Evolutionary conservation across 2,113 vertebrate genomes (phyloP), one percentile per base, ranked within the genome.

Genomic region (Dissostichus mawsoni): DNA sequence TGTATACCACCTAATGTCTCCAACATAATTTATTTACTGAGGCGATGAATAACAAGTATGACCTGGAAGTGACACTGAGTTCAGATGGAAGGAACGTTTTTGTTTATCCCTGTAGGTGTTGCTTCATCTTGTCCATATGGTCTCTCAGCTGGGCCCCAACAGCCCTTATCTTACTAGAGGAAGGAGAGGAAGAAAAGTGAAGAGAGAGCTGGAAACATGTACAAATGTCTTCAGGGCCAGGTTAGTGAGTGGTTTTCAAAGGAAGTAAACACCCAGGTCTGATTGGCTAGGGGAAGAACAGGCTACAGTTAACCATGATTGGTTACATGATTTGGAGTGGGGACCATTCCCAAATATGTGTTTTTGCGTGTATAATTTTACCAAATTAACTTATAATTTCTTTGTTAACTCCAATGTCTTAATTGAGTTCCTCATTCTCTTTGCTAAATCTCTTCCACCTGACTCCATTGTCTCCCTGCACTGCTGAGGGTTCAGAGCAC

Each of bases 51-150:
- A 62, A 52, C 25, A 58, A 29, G 7, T n/a, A 2, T 45, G 23
- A 78, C 33, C 47, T 75, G 41, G 36, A 76, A 33, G 67, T 56
- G 63, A 64, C 71, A 55, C 10, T 52, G 56, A 65, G 71, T 68
- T 78, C 82, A 88, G 87, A 91, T 86, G 89, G 89, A 70, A 74
- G 65, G 81, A 83, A 86, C 78, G 73, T 77, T 73, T 71, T 5
- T 8, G 25, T 80, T 87, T 58, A 82, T 83, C 77, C 83, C 72
- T 75, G 74, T 86, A 90, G 87, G 85, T 90, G 85, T 78, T 62
- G 61, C 33, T 86, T 69, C 65, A 76, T 80, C 76, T 86, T 86
- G 66, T 77, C 85, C 88, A 89, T 89, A 89, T 87, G 92, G 87
- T 70, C 64, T 63, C 59, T 76, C 81, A 90, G 81, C 85, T 89